phyloP scores from a whole-genome alignment of 2,113 vertebrate genomes.

The Hucho hucho region DNA sequence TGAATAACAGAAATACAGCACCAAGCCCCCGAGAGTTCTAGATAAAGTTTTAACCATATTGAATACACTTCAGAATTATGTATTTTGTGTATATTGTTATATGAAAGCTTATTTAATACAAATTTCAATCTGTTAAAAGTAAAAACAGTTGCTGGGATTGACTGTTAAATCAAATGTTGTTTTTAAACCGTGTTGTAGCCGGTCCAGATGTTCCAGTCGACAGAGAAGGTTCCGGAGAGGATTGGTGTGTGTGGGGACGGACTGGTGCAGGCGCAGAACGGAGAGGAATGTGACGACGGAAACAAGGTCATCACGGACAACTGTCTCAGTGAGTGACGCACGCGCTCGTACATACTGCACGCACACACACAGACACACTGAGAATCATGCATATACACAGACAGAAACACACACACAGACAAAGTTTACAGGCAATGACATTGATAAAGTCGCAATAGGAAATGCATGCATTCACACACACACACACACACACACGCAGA shows the following conservation, averaged over 20 bases:
- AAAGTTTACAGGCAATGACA: too few relatives aligned
- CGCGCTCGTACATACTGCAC: background rate
- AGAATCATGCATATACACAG: background rate
- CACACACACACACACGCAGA: background rate
- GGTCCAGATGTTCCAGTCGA: conserved; percentile 76
- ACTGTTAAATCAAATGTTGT: background rate
- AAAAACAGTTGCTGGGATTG: too few relatives aligned
- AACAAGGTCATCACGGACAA: conserved; percentile 78
- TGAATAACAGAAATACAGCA: too few relatives aligned
- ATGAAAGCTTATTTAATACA: too few relatives aligned
- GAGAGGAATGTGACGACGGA: conserved; percentile 90
- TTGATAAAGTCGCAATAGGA: too few relatives aligned
- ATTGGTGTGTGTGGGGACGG: conserved; percentile 82
- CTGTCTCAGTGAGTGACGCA: conserved; percentile 83
- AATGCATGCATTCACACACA: background rate
- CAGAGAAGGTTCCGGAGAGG: conserved; percentile 66
- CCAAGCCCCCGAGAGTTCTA: too few relatives aligned
- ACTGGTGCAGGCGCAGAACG: conserved; percentile 77
- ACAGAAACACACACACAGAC: background rate
- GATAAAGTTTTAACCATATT: too few relatives aligned
- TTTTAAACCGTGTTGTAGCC: conserved; percentile 63
- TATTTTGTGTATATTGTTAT: too few relatives aligned
- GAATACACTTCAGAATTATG: too few relatives aligned
- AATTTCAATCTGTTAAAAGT: too few relatives aligned
- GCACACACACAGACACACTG: background rate